Evolutionary conservation across 2,113 vertebrate species (phyloP), one percentile per base, ranked within the genome.

Genomic region (Lagopus muta): DNA sequence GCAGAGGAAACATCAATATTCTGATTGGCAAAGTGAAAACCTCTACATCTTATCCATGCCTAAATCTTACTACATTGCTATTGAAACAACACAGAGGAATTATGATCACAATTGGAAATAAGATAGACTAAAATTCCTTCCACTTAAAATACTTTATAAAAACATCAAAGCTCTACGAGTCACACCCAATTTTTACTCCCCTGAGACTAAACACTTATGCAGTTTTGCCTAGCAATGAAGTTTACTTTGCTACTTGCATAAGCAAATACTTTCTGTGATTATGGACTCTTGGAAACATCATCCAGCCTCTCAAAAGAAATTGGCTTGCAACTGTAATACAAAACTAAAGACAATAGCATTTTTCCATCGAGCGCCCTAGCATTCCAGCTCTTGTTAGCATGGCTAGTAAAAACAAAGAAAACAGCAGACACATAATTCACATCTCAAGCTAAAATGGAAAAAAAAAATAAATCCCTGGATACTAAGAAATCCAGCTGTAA

Each of bases 221-320:
- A 52, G 32, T 28, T 89, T 30, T 85, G 36, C 78, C 38, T 50
- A 92, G 67, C 50, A 89, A 58, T 71, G 38, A 21, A 66, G 19
- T 80, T 88, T 77, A 91, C 34, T 82, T 87, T 36, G 60, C 50
- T 78, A 71, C 60, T 89, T 50, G 45, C 38, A 64, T 52, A 94
- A 94, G 38, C 48, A 94, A 83, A 94, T 61, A 83, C 25, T 43
- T 67, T 13, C 62, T 78, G 65, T 6, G 21, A 81, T 69, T 75
- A 88, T 16, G 40, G 72, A 78, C 82, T 80, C 42, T 32, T 92
- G 69, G 55, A 92, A 67, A 5, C 1, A 86, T 30, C 47, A 70
- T n/a, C 43, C n/a, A 73, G 57, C 12, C 58, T 76, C 83, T 66
- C 76, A 88, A 90, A 95, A 86, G 28, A 81, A 90, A 74, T 20